Base-by-base conservation (phyloP, 2,888 invertebrate species). In the Norana najaformis region DNA sequence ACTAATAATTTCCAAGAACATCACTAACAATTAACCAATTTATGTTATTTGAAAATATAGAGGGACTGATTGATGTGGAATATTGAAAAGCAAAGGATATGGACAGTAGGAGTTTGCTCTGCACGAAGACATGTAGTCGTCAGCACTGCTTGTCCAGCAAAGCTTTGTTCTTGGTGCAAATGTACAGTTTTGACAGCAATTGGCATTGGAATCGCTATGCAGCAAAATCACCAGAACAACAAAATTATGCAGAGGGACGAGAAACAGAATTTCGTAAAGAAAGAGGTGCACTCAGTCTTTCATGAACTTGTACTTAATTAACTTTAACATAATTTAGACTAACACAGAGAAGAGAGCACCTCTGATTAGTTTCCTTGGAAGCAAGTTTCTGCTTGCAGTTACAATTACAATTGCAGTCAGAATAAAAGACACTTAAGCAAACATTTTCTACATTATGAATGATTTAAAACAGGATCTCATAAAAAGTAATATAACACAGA, bases 141-240 rank as follows among this genome's bases (percentile, higher is more conserved):
- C 85, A 36, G 37, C 6, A 30, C 36, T 36, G 23, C 23, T 85
- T 85, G 85, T 85, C 85, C 89, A 37, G 69, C 89, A 89, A 5
- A 35, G 47, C 14, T 37, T 41, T 36, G 89, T 89, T 23, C 82
- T 47, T 35, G 89, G 89, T 69, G 90, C 89, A 69, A 41, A 89
- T 37, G 83, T 88, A 41, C 91, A 91, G 20, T 39, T 30, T 16
- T 39, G n/a, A 89, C 91, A 91, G 41, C 91, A 91, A 41, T 88
- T 88, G 34, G 69, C 37, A 88, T 90, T 90, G 0, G 85, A 20
- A 89, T 89, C 90, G 38, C 89, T 89, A 69, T 69, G 30, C 30
- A 83, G 3, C 30, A 69, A 69, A 69, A 69, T 69, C 69, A 69
- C 30, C 69, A 69, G 69, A 69, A 69, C 69, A 69, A 69, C 69